A percentile compares a stretch with the other conserved stretches of the same genome.
Conservation (phyloP, 2,113 vertebrate genomes). For the Oncorhynchus kisutch region DNA sequence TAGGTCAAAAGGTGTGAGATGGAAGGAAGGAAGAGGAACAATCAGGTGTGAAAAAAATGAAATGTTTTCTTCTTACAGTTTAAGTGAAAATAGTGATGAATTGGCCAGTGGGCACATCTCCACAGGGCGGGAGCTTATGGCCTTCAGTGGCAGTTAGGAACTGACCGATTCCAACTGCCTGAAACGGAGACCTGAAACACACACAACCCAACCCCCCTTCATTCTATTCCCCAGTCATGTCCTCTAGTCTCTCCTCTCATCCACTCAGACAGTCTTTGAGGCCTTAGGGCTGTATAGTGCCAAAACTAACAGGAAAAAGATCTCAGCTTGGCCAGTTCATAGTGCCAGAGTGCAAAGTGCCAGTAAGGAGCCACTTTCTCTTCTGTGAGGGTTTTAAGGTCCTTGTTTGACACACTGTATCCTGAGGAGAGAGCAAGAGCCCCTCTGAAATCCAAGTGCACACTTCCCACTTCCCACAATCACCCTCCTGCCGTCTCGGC, state of each 20-base stretch:
- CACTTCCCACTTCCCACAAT: constrained; percentile 30
- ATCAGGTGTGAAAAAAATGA: constrained; percentile 37
- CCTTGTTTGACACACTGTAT: constrained; percentile 49
- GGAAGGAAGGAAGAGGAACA: constrained; percentile 30
- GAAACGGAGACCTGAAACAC: neutral
- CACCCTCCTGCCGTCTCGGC: constrained; percentile 2
- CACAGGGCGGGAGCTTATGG: neutral
- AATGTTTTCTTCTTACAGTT: constrained; percentile 22
- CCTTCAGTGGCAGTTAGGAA: neutral
- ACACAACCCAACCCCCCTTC: neutral
- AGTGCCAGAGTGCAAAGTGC: constrained; percentile 38
- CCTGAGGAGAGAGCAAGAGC: constrained; percentile 38
- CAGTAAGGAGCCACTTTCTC: constrained; percentile 53
- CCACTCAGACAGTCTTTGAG: neutral
- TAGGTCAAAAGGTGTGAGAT: constrained; percentile 55
- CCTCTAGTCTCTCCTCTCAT: neutral
- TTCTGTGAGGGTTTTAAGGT: constrained; percentile 32
- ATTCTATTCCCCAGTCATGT: no score
- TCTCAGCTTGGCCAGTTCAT: constrained; percentile 25
- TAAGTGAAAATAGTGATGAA: neutral
- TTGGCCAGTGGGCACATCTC: neutral
- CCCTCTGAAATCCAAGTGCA: constrained; percentile 41
- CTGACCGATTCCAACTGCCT: neutral
- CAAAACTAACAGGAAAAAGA: constrained; percentile 27
- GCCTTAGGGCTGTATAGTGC: neutral